phyloP scores from a whole-genome alignment of 2,888 invertebrate species.

The Syritta pipiens region DNA sequence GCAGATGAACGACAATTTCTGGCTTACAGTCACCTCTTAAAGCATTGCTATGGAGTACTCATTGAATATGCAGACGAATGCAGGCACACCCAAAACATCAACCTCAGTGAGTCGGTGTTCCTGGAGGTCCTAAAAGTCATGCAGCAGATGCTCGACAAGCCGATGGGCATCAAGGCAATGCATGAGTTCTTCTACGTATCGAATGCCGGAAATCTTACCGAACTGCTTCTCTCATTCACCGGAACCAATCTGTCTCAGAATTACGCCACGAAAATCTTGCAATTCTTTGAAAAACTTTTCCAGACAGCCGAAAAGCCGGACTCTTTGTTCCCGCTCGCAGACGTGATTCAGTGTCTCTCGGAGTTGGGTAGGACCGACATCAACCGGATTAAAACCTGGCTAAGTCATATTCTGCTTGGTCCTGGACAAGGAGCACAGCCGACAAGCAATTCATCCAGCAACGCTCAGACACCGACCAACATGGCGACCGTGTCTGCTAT shows the following conservation, averaged over 20 bases:
- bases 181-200: conserved; percentile 88
- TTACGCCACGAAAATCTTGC: conserved; percentile 89
- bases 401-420: conserved; percentile 84
- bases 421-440: conserved; percentile 77
- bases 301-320: conserved; percentile 83
- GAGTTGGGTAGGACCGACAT: conserved; percentile 84
- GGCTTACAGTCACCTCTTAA: conserved; percentile 83
- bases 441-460: conserved; percentile 80
- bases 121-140: conserved; percentile 84
- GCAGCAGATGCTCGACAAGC: conserved; percentile 91
- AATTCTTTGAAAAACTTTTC: conserved; percentile 88
- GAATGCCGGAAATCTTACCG: conserved; percentile 85
- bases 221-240: conserved; percentile 89
- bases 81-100: conserved; percentile 70
- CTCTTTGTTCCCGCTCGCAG: conserved; percentile 83
- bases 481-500: conserved; percentile 79
- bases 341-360: conserved; percentile 84
- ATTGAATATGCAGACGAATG: conserved; percentile 81
- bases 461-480: conserved; percentile 81
- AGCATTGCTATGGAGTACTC: conserved; percentile 85
- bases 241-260: conserved; percentile 85
- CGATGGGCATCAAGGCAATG: conserved; percentile 89
- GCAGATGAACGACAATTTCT: conserved; percentile 83
- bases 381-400: conserved; percentile 83
- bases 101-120: conserved; percentile 76